These are phyloP conservation scores for Nomia melanderi DNA, from an alignment of 1,140 invertebrate species.

Conservation along the genomic window DNA sequence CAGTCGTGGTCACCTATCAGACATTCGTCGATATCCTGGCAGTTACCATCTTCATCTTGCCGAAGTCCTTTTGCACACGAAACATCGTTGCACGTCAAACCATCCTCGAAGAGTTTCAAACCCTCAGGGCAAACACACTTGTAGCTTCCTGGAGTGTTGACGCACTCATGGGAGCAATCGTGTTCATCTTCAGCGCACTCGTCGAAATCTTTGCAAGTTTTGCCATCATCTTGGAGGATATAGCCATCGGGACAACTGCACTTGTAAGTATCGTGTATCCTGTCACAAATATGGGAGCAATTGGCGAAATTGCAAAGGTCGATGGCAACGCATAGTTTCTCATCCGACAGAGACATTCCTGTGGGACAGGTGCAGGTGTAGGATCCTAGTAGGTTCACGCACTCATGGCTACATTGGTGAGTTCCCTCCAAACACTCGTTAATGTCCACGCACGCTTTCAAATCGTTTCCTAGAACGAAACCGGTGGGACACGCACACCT, in stretches of 20 bases:
- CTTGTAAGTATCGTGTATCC: constrained; percentile 79
- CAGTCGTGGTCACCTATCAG: constrained; percentile 84
- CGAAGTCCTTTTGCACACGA: constrained; percentile 81
- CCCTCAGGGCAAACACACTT: constrained; percentile 89
- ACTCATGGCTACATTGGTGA: constrained; percentile 81
- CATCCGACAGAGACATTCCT: constrained; percentile 30
- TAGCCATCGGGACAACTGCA: constrained; percentile 78
- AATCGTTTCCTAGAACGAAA: constrained; percentile 80
- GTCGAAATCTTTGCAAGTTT: constrained; percentile 85
- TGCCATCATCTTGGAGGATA: constrained; percentile 59
- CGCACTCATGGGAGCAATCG: constrained; percentile 86
- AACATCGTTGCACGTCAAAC: constrained; percentile 85
- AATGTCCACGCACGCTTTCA: constrained; percentile 80
- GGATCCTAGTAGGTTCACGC: constrained; percentile 82
- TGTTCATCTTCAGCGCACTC: constrained; percentile 86
- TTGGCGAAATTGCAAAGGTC: constrained; percentile 57
- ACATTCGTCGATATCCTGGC: constrained; percentile 89
- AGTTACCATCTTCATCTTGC: constrained; percentile 73
- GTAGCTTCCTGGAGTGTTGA: constrained; percentile 90
- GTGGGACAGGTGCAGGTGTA: constrained; percentile 79
- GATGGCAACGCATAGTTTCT: background rate
- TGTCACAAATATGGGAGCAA: constrained; percentile 82
- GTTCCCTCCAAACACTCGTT: constrained; percentile 83
- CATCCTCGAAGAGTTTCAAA: constrained; percentile 86
- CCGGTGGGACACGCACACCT: constrained; percentile 84